These are phyloP conservation scores for Phenganax marumi DNA, from an alignment of 92 coral and sea anemone genomes.

Conservation along the genomic window DNA sequence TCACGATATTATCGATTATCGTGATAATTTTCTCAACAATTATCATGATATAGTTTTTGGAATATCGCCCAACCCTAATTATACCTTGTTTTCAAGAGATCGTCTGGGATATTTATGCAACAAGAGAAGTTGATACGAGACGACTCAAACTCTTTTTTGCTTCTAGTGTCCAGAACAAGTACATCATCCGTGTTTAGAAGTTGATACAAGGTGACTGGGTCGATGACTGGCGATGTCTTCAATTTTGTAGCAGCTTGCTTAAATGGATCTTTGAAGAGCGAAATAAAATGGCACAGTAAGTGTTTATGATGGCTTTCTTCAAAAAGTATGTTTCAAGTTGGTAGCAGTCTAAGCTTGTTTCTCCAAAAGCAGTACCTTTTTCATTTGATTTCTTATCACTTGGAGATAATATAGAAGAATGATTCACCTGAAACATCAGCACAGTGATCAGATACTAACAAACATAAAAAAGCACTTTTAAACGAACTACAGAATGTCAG, in stretches of 20 bases:
- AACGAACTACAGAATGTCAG: not conserved
- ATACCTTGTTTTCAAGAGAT: constrained; percentile 81
- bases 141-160: constrained; percentile 58
- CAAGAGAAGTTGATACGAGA: constrained; percentile 65
- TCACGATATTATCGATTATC: too few species aligned
- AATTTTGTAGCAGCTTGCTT: not conserved
- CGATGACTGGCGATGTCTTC: not conserved
- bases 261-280: not conserved
- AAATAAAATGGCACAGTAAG: constrained; percentile 11
- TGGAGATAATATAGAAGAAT: constrained; percentile 68
- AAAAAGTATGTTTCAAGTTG: not conserved
- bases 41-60: too few species aligned
- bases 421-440: constrained; percentile 60
- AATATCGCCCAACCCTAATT: too few species aligned
- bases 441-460: not conserved
- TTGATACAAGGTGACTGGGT: constrained; percentile 64
- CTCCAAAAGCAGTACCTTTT: constrained; percentile 50
- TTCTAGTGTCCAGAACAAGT: constrained; percentile 75
- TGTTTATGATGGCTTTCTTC: constrained; percentile 28
- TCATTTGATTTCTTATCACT: constrained; percentile 29
- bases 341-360: not conserved
- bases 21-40: too few species aligned
- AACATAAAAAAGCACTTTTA: not conserved
- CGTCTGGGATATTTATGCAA: constrained; percentile 83
- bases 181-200: constrained; percentile 56